Evolutionary conservation across 1,140 invertebrate genomes (phyloP), one percentile per base, ranked within the genome.

Genomic region (Halesus radiatus): DNA sequence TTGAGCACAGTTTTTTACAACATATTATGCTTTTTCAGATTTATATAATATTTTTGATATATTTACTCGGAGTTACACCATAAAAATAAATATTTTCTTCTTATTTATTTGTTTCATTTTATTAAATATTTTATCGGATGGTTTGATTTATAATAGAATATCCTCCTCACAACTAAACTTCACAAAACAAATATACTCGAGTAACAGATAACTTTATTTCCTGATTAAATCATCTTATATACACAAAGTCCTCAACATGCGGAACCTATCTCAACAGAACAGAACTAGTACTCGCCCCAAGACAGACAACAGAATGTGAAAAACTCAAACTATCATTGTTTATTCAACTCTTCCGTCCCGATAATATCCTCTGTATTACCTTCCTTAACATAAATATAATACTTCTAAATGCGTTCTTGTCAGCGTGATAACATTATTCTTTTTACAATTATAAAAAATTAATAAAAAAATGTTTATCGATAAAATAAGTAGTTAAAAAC

Each of bases 401-500:
- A 74, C 72, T 74, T 74, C 72, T 74, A 74, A 74, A 74, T 74
- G 72, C 72, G 56, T 54, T 56, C 52, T 54, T 74, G 72, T 74
- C 72, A 74, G 52, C 26, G 53, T 74, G 54, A 58, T 58, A 74
- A 74, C 54, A 74, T 54, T 74, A 74, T 72, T 37, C 15, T 74
- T 58, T 74, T 74, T 74, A 74, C 72, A 74, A 58, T 58, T 56
- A 74, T 74, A 70, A 78, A 78, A 66, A 68, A 54, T 70, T 78
- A 16, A 54, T 60, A 81, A 79, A 84, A 80, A 76, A 74, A 81
- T 79, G 64, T 88, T 89, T 88, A 88, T 88, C 87, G 86, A 88
- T 87, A 89, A 90, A 88, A 89, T 88, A 89, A 89, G 88, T 89
- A 89, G 88, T 89, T 89, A 88, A 88, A 89, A 89, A 89, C 88